These are phyloP conservation scores for Lasioglossum baleicum DNA, from an alignment of 1,140 invertebrate genomes.

Conservation along the genomic window DNA sequence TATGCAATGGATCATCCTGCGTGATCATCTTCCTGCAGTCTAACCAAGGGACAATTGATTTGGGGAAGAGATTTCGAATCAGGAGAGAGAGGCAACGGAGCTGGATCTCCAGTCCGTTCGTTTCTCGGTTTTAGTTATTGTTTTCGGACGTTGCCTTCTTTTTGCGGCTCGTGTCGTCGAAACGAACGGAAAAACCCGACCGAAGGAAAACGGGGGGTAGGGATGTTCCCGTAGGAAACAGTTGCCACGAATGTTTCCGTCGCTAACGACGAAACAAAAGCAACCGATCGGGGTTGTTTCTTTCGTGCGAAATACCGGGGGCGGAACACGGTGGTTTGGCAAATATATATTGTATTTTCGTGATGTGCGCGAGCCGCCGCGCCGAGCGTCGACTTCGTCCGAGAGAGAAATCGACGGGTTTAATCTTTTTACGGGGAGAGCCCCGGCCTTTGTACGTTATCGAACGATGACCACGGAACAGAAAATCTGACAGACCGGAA, in stretches of 20 bases:
- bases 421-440: neutral
- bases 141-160: neutral
- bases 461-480: neutral
- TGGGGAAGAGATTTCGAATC: too few relatives aligned
- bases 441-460: neutral
- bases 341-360: neutral
- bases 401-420: neutral
- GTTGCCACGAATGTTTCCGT: neutral
- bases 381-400: neutral
- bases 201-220: too few relatives aligned
- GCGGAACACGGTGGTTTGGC: neutral
- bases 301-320: neutral
- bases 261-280: neutral
- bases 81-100: too few relatives aligned
- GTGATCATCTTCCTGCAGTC: too few relatives aligned
- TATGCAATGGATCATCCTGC: too few relatives aligned
- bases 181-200: too few relatives aligned
- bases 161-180: neutral
- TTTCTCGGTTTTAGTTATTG: neutral
- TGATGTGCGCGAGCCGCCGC: too few relatives aligned
- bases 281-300: neutral
- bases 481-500: constrained; percentile 26
- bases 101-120: neutral
- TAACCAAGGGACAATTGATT: too few relatives aligned
- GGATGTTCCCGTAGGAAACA: neutral